Base-by-base conservation (phyloP, 2,113 vertebrate species). In the Chloroceryle aenea region DNA sequence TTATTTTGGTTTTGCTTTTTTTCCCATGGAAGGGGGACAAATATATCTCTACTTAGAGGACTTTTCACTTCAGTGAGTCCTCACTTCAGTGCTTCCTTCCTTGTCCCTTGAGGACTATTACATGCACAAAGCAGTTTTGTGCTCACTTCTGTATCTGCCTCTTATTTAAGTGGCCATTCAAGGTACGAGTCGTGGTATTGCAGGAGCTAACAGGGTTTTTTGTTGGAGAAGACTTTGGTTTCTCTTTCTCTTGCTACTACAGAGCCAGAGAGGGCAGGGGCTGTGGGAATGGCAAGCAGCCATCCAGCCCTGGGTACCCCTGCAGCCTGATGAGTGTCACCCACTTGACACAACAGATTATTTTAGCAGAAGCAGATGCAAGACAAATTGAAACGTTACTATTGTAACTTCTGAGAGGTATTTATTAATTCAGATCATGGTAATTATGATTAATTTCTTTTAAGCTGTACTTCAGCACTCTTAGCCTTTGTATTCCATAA, bases 351-450 rank as follows among this genome's bases (percentile, higher is more conserved):
- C 4, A 68, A 19, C 15, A 61, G 14, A 50, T 53, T 90, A 26
- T 78, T 95, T 68, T 81, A 78, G 62, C 90, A 86, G 43, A 48
- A 73, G 55, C 27, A 56, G 68, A 89, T 47, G 42, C 36, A 93
- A 72, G 79, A 68, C 61, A 94, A 96, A 97, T 43, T 34, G 66
- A 61, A 93, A 97, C 91, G n/a, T 30, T 55, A 92, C 92, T 93
- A 71, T 55, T 94, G 73, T 80, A 76, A 53, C 69, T 95, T 97
- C 90, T 82, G 71, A 76, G 96, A 97, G 73, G 82, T 89, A 96
- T 96, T 97, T 97, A 97, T 91, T 97, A 30, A 95, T 94, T 95
- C 64, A 86, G 82, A 95, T 90, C 32, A 34, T 30, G 40, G 42
- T 64, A 50, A 25, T 55, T 29, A 14, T 9, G 16, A 62, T 52